Evolutionary conservation across 2,797 vertebrate genomes (phyloP), one percentile per base, ranked within the genome.

Genomic region (Poecile montanus): DNA sequence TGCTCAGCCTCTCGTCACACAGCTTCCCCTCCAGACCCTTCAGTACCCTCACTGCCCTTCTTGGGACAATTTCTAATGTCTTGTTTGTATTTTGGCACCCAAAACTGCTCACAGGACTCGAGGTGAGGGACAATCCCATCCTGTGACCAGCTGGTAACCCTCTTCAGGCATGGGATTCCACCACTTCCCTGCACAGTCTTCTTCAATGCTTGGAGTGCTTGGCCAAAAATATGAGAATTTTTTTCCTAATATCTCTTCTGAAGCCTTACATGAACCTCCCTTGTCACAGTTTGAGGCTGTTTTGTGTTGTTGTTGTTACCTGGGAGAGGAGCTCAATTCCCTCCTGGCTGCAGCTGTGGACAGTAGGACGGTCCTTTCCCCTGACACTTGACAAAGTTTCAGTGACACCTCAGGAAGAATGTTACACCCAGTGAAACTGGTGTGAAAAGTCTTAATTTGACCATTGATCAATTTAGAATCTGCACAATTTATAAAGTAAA

Each of bases 401-500:
- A 17, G 2, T 26, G 18, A 3, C 18, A 45, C 6, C 34, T 77
- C 11, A 66, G 44, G 27, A 83, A 77, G 21, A 63, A 45, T 21
- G 4, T 16, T n/a, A 16, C 6, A n/a, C 2, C 4, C 11, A 38
- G 2, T 51, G 22, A 74, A 66, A 50, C 0, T 30, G 3, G 15
- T 22, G 17, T 1, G 3, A 54, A 7, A 63, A 47, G 5, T 27
- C 38, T 65, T 54, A 4, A 13, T 50, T 36, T 81, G 6, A 36
- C 3, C 3, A 6, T 38, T 74, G 21, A 40, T 36, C 11, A 22
- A 2, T 54, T 58, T 27, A 50, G 6, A 51, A 40, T 9, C 1
- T 51, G 25, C 38, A 25, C 8, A 62, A 18, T 50, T 58, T 22
- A 21, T 54, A 9, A 63, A 78, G 26, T 3, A 73, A 65, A 23